These are phyloP conservation scores for Gastrophysa polygoni DNA, from an alignment of 2,888 invertebrate genomes.

Conservation along the genomic window DNA sequence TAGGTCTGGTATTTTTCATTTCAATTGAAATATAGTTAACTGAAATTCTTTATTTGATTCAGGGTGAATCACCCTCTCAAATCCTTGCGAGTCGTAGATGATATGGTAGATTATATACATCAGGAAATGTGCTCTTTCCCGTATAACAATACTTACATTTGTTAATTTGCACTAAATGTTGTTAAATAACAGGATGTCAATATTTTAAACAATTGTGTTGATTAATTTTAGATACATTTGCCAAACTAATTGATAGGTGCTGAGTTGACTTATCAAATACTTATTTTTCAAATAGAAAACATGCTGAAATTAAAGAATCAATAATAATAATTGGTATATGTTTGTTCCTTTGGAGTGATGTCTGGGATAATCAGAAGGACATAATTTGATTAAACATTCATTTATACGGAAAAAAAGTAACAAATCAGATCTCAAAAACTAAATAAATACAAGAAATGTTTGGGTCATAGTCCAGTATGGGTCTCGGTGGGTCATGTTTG, in stretches of 20 bases:
- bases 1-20: too few relatives aligned
- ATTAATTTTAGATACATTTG: conserved; percentile 20
- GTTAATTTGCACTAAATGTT: conserved; percentile 20
- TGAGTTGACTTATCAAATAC: conserved; percentile 8
- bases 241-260: conserved; percentile 14
- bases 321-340: neutral
- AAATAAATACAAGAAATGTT: neutral
- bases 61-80: too few relatives aligned
- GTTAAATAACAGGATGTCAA: conserved; percentile 16
- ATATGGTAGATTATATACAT: too few relatives aligned
- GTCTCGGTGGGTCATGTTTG: neutral
- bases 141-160: neutral
- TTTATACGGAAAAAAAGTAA: neutral
- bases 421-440: neutral
- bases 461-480: neutral
- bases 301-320: neutral
- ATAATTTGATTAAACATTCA: neutral
- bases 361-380: neutral
- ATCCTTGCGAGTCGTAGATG: too few relatives aligned
- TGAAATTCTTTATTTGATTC: too few relatives aligned
- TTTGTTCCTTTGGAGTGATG: neutral
- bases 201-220: conserved; percentile 21
- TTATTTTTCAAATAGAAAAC: conserved; percentile 1
- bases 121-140: neutral
- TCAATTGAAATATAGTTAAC: too few relatives aligned